Evolutionary conservation across 2,888 invertebrate species (phyloP), one percentile per base, ranked within the genome.

Genomic region (Neria commutata): DNA sequence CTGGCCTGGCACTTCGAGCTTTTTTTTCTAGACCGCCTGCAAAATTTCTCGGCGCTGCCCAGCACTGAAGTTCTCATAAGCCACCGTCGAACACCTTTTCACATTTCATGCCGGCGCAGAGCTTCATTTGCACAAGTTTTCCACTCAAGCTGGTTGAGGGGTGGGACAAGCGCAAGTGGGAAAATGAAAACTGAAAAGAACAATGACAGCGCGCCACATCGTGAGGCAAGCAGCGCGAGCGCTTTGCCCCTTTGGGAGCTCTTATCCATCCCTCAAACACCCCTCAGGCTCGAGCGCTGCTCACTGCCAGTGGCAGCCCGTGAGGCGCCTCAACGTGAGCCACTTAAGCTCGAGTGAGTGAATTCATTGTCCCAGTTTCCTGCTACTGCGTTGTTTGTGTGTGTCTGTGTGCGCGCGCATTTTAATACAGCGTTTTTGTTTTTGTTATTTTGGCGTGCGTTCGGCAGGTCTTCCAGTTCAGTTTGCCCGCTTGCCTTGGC

Each of bases 61-160:
- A 6, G 19, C 42, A 4, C 19, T 17, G n/a, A 42, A 42, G 42
- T 14, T 21, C 42, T 42, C 14, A 42, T 19, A 42, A 42, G 42
- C 42, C 29, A 11, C 29, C 42, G 25, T 17, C 26, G 56, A 45
- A 16, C 26, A 53, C 26, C 51, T 21, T 42, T 42, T 42, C 21
- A 42, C 42, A 42, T 42, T 42, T 42, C 21, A 5, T 21, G 21
- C 37, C 25, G 55, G 46, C 56, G 52, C 54, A 54, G 63, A 68
- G 63, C 71, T 71, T 66, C 73, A 68, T 72, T 71, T 72, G 72
- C 65, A 67, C 62, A 57, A 52, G 54, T 56, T 51, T 50, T 52
- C 47, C 57, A 50, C 68, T 64, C 21, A 33, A 42, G 19, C 42
- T 19, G 42, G 42, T n/a, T n/a, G n/a, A 42, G 21, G 42, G 6